Percentiles rank a stretch among this genome's conserved stretches.
Conservation (phyloP, 2,888 invertebrate species). For the Cheilosia pagana region DNA sequence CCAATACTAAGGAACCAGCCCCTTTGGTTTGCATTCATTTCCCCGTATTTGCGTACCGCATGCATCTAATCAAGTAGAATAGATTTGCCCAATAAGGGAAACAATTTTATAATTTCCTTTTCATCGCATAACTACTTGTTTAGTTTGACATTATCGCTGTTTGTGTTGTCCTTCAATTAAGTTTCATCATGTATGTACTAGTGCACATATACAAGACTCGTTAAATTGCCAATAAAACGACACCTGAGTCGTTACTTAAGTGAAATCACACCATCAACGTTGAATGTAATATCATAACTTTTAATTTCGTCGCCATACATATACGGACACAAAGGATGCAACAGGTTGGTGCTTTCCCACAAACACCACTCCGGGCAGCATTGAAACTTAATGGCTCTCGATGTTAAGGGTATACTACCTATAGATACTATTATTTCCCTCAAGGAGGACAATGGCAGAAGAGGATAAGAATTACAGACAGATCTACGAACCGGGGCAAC, state of each 20-base stretch:
- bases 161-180: slow-evolving; percentile 45
- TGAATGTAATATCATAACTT: slow-evolving; percentile 60
- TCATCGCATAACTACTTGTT: slow-evolving; percentile 32
- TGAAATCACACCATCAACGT: slow-evolving; percentile 52
- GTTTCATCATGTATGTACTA: slow-evolving; percentile 19
- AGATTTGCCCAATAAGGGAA: not conserved
- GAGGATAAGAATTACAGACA: not conserved
- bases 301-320: slow-evolving; percentile 47
- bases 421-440: slow-evolving; percentile 8
- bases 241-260: slow-evolving; percentile 52
- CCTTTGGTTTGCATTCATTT: too few species aligned
- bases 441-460: not conserved
- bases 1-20: too few species aligned
- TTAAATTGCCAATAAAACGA: slow-evolving; percentile 56
- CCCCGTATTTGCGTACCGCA: too few species aligned
- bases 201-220: slow-evolving; percentile 4
- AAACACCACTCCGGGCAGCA: slow-evolving; percentile 20
- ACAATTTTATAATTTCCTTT: slow-evolving; percentile 37
- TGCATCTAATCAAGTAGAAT: not conserved
- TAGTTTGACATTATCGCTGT: slow-evolving; percentile 33
- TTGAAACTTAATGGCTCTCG: slow-evolving; percentile 39
- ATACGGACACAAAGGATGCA: slow-evolving; percentile 28
- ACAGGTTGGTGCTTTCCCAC: slow-evolving; percentile 22
- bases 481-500: slow-evolving; percentile 1
- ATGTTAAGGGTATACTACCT: slow-evolving; percentile 7